phyloP scores from a whole-genome alignment of 2,797 vertebrate species.

The Pantherophis alleghaniensis region DNA sequence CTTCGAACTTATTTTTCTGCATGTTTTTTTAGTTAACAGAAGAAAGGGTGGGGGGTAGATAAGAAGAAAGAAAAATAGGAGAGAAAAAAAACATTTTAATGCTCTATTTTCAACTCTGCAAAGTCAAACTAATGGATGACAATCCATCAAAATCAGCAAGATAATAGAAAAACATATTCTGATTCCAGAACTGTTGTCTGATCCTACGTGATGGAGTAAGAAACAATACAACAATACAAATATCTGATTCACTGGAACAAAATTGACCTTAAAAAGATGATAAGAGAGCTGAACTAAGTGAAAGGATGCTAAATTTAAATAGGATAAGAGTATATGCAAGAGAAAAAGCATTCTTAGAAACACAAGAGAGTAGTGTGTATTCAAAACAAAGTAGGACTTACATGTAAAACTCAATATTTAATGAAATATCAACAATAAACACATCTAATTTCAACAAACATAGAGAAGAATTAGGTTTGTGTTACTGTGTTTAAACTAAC shows the following conservation, averaged over 20 bases:
- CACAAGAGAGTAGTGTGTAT: not conserved
- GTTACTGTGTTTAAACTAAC: slow-evolving; percentile 17
- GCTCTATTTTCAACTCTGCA: slow-evolving; percentile 61
- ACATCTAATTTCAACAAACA: slow-evolving; percentile 21
- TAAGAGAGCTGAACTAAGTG: slow-evolving; percentile 47
- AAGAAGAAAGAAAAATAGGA: slow-evolving; percentile 27
- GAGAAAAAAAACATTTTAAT: slow-evolving; percentile 52
- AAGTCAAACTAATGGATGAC: slow-evolving; percentile 65
- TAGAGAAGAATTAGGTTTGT: slow-evolving; percentile 12
- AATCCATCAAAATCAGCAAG: slow-evolving; percentile 70
- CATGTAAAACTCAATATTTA: slow-evolving; percentile 14
- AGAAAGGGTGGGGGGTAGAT: not conserved
- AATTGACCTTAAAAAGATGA: slow-evolving; percentile 49
- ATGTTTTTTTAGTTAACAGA: slow-evolving; percentile 64
- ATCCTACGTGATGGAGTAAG: slow-evolving; percentile 57
- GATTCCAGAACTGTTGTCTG: slow-evolving; percentile 63
- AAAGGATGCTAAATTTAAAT: slow-evolving; percentile 51
- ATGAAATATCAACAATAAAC: slow-evolving; percentile 10
- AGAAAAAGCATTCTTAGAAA: slow-evolving; percentile 7
- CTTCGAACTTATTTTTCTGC: slow-evolving; percentile 45
- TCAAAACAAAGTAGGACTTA: slow-evolving; percentile 18
- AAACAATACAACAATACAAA: slow-evolving; percentile 71
- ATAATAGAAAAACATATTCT: slow-evolving; percentile 63
- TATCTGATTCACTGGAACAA: slow-evolving; percentile 51
- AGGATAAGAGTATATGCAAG: not conserved